These are phyloP conservation scores for Cantharis lateralis DNA, from an alignment of 2,888 invertebrate genomes.

Conservation along the genomic window DNA sequence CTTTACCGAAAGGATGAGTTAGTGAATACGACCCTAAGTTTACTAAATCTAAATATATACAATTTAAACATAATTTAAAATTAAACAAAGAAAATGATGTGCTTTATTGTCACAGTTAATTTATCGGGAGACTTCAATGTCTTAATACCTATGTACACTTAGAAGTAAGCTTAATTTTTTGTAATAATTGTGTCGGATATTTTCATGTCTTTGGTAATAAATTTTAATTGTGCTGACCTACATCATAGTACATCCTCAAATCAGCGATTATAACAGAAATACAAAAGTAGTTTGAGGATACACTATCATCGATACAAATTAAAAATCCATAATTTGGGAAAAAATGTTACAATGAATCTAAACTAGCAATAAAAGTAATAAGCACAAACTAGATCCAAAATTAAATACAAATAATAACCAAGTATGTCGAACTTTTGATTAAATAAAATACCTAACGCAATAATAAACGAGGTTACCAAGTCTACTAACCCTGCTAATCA, in stretches of 20 bases:
- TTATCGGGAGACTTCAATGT: not conserved
- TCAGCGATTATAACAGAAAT: not conserved
- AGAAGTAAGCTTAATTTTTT: not conserved
- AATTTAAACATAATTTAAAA: not conserved
- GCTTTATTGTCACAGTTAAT: slow-evolving; percentile 2
- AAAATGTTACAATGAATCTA: not conserved
- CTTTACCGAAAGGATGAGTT: too few relatives aligned
- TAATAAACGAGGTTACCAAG: slow-evolving; percentile 2
- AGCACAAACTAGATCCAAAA: not conserved
- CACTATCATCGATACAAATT: not conserved
- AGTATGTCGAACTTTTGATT: not conserved
- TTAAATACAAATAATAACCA: not conserved
- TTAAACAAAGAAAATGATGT: not conserved
- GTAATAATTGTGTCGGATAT: not conserved
- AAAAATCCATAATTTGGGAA: not conserved
- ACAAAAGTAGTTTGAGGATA: not conserved
- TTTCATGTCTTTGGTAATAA: not conserved
- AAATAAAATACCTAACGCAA: not conserved
- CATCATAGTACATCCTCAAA: not conserved
- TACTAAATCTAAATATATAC: not conserved
- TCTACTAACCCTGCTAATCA: slow-evolving; percentile 14
- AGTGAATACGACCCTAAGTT: too few relatives aligned
- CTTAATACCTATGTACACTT: not conserved
- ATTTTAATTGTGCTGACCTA: not conserved
- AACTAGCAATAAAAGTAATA: not conserved